Base-by-base conservation (phyloP, 1,140 invertebrate genomes). In the Hydropsyche tenuis region DNA sequence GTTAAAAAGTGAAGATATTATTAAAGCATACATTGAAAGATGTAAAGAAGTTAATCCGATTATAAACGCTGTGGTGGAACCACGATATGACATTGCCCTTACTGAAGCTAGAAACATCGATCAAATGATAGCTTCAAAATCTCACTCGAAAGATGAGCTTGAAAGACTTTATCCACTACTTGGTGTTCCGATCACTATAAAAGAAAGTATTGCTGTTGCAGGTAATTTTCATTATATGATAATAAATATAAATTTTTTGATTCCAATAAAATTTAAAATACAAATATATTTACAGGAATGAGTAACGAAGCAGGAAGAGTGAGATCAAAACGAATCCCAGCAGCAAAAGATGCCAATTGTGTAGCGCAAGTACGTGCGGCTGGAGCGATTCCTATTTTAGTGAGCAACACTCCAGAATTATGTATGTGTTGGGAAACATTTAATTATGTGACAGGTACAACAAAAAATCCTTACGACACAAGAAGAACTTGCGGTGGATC, bases 351-450 rank as follows among this genome's bases (percentile, higher is more conserved):
- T 83, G 92, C 93, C 0, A 88, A 88, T 1, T 88, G 89, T 9
- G 90, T 97, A 0, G 83, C 81, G 23, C 83, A 87, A 14, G 86
- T 94, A 16, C 88, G 88, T 76, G 81, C 89, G 46, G 91, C 93
- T 43, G 95, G 96, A n/a, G 94, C 91, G 14, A 96, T 98, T 76
- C 90, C 92, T 2, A 81, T 97, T 11, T 88, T 90, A n/a, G 90
- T 95, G 0, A 96, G 94, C 16, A 98, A 97, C 82, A 93, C 94
- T 0, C 95, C 96, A 1, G 96, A 98, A 81, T 83, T 96, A n/a
- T 95, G 93, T 77, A 87, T 96, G 87, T 93, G 91, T 82, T 96
- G 92, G 89, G 96, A 98, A 82, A 94, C 92, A 0, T 91, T 88
- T 74, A 99, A 98, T 84, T 91, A 91, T 69, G 87, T 96, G 0